Base-by-base conservation (phyloP, 2,888 invertebrate species). In the Leptinotarsa tumamoca region DNA sequence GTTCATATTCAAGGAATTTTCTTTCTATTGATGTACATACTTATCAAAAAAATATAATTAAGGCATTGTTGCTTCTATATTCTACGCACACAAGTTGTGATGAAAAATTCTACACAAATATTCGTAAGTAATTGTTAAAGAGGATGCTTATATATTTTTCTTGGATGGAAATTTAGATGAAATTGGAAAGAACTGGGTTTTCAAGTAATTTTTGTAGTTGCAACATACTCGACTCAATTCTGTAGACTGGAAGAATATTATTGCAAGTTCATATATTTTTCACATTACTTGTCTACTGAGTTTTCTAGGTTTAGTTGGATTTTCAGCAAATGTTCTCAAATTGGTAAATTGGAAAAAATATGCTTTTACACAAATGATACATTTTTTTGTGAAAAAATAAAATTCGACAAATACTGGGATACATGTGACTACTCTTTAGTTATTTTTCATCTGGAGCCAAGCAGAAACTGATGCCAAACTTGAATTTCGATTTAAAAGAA, bases 51-150 rank as follows among this genome's bases (percentile, higher is more conserved):
- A 70, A 23, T 27, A 67, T 61, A 58, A 49, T 18, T 61, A 58
- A 58, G 74, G 71, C 74, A 66, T 54, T 76, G 77, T 77, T 74
- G 77, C 79, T 73, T 77, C 71, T 68, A 74, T 73, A 69, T 66
- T 77, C 76, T 80, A 78, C 79, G 78, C 80, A 80, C 79, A 78
- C 75, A 75, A 43, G 68, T 81, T 79, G 80, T 80, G 78, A 77
- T 79, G 76, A 77, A 73, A 27, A 75, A 72, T 80, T 77, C 77
- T 77, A 77, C 71, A 76, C 75, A 71, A 43, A 73, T 71, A 72
- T 73, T 78, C 56, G 67, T 61, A 70, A 72, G 67, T 77, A 70
- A 73, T 71, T 78, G 80, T 81, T 80, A 79, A 81, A 82, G 82
- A 82, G 82, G 81, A 78, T 79, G 50, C 18, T 50, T 33, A 54